Conservation (phyloP, 2,113 vertebrate species). For the Prolemur simus region DNA sequence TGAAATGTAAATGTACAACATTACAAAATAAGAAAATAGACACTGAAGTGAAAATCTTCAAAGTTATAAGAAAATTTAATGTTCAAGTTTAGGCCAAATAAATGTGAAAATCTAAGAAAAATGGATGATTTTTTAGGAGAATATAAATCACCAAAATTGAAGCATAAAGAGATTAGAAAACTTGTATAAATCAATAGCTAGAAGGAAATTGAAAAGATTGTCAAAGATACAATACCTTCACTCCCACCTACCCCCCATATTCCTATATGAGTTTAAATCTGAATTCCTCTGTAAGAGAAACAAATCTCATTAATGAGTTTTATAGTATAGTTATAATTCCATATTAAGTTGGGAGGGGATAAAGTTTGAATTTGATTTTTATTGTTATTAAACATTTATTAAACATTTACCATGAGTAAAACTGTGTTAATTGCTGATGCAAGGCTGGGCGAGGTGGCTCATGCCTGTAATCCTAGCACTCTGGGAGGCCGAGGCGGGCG, state of each 20-base stretch:
- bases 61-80: not conserved
- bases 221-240: not conserved
- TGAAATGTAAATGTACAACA: not conserved
- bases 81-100: not conserved
- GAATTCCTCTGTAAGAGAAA: conserved; percentile 3
- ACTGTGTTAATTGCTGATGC: not conserved
- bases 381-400: not conserved
- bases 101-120: not conserved
- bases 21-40: not conserved
- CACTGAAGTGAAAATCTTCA: not conserved
- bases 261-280: not conserved
- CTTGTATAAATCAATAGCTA: not conserved
- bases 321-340: not conserved
- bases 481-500: too few relatives aligned
- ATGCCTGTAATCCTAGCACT: too few relatives aligned
- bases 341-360: not conserved
- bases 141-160: not conserved
- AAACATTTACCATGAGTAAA: not conserved
- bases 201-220: conserved; percentile 1
- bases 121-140: not conserved
- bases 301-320: not conserved
- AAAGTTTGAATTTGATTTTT: conserved; percentile 2
- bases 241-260: not conserved
- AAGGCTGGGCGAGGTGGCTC: too few relatives aligned
- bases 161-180: not conserved